A percentile compares a stretch with the other conserved stretches of the same genome.
These are phyloP conservation scores for Pao palembangensis DNA, from an alignment of 2,113 vertebrate species.

Conservation along the genomic window DNA sequence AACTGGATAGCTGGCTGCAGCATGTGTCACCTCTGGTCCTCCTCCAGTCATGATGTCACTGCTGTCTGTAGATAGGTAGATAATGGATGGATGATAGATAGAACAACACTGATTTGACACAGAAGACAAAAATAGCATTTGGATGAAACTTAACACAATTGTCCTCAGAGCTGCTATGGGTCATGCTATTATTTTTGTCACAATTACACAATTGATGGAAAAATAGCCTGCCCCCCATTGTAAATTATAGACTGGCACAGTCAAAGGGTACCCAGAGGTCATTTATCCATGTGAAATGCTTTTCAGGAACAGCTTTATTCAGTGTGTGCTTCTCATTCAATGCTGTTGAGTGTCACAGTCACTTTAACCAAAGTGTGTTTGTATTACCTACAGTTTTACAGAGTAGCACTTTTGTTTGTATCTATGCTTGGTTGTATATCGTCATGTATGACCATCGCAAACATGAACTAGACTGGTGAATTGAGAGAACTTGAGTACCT, in stretches of 20 bases:
- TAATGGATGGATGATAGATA: not conserved
- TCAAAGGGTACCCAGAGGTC: slow-evolving; percentile 13
- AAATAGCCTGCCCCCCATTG: slow-evolving; percentile 27
- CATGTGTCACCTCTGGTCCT: slow-evolving; percentile 10
- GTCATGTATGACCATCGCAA: too few species aligned
- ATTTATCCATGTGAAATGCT: slow-evolving; percentile 24
- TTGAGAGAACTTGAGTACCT: not conserved
- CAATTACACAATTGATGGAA: slow-evolving; percentile 38
- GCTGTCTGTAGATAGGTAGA: too few species aligned
- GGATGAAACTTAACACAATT: slow-evolving; percentile 1
- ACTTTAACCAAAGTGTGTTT: too few species aligned
- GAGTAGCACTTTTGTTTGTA: not conserved
- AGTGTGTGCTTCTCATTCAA: too few species aligned
- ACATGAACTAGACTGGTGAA: too few species aligned
- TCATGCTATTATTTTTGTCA: slow-evolving; percentile 14
- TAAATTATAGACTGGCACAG: slow-evolving; percentile 18
- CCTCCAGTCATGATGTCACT: not conserved
- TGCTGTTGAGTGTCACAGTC: too few species aligned
- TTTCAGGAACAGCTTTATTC: too few species aligned
- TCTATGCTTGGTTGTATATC: slow-evolving; percentile 1
- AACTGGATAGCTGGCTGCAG: not conserved
- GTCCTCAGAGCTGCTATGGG: not conserved
- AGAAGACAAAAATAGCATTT: not conserved
- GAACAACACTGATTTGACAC: too few species aligned
- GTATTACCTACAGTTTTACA: too few species aligned